These are phyloP conservation scores for Dendroctonus ponderosae DNA, from an alignment of 1,140 invertebrate genomes.

Conservation along the genomic window DNA sequence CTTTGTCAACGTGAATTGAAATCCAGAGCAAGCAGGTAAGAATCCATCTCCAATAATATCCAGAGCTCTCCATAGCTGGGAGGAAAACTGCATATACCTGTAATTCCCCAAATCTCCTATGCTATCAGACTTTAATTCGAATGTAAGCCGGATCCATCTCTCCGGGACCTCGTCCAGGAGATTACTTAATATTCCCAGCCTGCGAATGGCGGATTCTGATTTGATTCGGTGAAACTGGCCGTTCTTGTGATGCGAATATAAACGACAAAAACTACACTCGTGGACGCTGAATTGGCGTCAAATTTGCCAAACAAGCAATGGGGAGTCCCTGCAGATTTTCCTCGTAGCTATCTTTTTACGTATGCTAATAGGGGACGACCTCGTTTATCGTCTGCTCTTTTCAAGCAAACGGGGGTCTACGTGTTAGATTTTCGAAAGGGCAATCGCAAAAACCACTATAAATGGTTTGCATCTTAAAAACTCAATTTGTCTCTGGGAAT, in stretches of 20 bases:
- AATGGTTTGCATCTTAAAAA: too few relatives aligned
- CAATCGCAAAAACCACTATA: too few relatives aligned
- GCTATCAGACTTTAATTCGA: constrained; percentile 26
- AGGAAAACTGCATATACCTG: constrained; percentile 8
- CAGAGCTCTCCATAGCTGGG: background rate
- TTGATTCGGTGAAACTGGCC: constrained; percentile 44
- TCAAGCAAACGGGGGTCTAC: background rate
- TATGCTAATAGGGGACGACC: constrained; percentile 17
- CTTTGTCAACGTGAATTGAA: too few relatives aligned
- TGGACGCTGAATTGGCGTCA: constrained; percentile 29
- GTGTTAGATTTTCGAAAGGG: too few relatives aligned
- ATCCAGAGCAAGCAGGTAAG: too few relatives aligned
- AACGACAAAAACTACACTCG: constrained; percentile 30
- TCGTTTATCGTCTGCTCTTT: constrained; percentile 12
- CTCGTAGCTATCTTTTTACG: constrained; percentile 14
- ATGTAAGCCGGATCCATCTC: constrained; percentile 22
- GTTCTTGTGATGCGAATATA: constrained; percentile 41
- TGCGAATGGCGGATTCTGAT: constrained; percentile 43
- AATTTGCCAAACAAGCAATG: constrained; percentile 30
- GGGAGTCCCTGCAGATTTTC: constrained; percentile 9
- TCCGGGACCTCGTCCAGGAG: background rate
- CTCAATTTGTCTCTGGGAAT: too few relatives aligned
- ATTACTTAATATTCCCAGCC: constrained; percentile 43
- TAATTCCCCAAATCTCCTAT: constrained; percentile 26
- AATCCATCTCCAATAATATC: too few relatives aligned